Percentiles rank a stretch among this genome's conserved stretches.
phyloP scores from a whole-genome alignment of 2,113 vertebrate species.

The Myocastor coypus region DNA sequence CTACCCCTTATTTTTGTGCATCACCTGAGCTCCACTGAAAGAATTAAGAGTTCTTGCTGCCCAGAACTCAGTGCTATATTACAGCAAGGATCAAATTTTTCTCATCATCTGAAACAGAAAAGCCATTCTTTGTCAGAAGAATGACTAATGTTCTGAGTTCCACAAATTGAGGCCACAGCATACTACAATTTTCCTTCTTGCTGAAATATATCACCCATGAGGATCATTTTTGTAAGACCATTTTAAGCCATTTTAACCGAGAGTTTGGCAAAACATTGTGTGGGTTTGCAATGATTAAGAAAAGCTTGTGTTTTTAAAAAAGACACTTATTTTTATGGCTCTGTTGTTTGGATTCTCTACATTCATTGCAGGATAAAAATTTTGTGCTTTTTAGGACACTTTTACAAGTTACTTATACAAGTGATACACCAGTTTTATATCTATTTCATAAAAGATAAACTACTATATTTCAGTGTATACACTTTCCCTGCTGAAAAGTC shows the following conservation, averaged over 20 bases:
- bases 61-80: background rate
- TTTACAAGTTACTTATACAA: background rate
- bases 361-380: conserved; percentile 1
- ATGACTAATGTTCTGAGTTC: conserved; percentile 39
- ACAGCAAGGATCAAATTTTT: conserved; percentile 20
- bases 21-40: background rate
- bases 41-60: background rate
- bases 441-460: conserved; percentile 28
- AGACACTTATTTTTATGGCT: conserved; percentile 45
- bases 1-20: background rate
- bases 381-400: background rate
- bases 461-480: background rate
- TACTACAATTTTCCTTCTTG: conserved; percentile 60
- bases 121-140: conserved; percentile 52
- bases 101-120: conserved; percentile 46
- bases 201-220: conserved; percentile 18
- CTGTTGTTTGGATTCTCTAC: conserved; percentile 55
- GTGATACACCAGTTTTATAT: background rate
- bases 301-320: conserved; percentile 48
- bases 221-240: conserved; percentile 54
- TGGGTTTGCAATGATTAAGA: conserved; percentile 53
- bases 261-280: conserved; percentile 40
- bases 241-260: conserved; percentile 62
- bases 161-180: background rate
- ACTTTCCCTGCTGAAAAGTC: conserved; percentile 44